Evolutionary conservation across 2,113 vertebrate genomes (phyloP).

Genomic region (Cynopterus brachyotis): DNA sequence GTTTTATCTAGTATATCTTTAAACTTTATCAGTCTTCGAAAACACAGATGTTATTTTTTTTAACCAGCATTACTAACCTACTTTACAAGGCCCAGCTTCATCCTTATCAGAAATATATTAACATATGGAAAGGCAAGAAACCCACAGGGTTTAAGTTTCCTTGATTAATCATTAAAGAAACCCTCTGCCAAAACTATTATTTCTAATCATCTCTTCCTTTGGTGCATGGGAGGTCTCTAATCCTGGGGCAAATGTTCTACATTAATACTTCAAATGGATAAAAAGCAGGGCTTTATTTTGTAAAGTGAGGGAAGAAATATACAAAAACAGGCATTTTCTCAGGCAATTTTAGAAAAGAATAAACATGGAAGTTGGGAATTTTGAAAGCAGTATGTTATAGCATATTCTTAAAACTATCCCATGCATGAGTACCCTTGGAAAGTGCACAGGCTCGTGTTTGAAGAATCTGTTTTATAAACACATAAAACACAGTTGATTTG

Average conservation of each 20-base stretch:
- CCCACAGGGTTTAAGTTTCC: neutral
- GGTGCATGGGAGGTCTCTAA: neutral
- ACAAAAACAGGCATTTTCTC: neutral
- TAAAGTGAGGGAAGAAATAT: neutral
- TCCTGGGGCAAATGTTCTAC: neutral
- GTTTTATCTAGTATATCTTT: constrained; percentile 28
- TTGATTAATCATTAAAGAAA: neutral
- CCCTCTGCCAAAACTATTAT: neutral
- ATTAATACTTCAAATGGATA: neutral
- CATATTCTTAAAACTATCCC: neutral
- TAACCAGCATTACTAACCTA: neutral
- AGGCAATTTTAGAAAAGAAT: neutral
- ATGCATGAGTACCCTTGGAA: neutral
- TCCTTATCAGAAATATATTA: neutral
- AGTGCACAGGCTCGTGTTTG: neutral
- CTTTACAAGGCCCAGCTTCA: neutral
- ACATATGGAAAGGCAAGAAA: neutral
- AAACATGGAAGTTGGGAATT: neutral
- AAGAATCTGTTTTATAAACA: neutral
- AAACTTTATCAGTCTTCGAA: constrained; percentile 12
- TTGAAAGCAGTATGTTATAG: neutral
- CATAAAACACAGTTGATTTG: neutral
- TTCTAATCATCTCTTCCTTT: constrained; percentile 8
- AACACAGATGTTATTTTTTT: constrained; percentile 5
- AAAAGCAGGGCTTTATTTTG: neutral